Base-by-base conservation (phyloP, 2,888 invertebrate genomes). In the Ischnus inquisitorius region DNA sequence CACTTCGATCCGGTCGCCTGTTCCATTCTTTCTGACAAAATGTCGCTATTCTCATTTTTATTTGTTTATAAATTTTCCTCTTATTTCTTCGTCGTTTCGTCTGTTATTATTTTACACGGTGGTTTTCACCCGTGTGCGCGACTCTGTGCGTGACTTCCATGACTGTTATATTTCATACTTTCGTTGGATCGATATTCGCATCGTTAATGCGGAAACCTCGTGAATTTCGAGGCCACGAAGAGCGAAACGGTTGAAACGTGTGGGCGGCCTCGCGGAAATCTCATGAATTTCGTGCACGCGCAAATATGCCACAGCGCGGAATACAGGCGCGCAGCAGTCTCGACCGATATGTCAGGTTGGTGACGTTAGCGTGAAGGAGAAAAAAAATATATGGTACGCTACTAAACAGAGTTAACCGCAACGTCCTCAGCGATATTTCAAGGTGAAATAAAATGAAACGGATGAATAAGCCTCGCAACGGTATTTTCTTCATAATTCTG, bases 171-270 rank as follows among this genome's bases (percentile, higher is more conserved):
- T 79, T 78, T 74, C 74, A 54, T 78, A 62, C 62, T 57, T 77
- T 68, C 41, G 79, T 65, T 41, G 68, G 83, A 83, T 86, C 86
- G 71, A 86, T 86, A 85, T 80, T 78, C 69, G 80, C 85, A 75
- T 74, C 78, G 86, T 86, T 85, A 34, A 85, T 84, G 82, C 72
- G 69, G 62, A 78, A 80, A 71, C 78, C 51, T 68, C 78, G 80
- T 78, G 77, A 79, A 79, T 65, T 85, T 85, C 77, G 85, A 77
- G 72, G 82, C 84, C 72, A 51, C 51, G 48, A 79, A 25, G 46
- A 46, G 76, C 62, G 65, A 64, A 71, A 51, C 71, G 19, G 78
- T 46, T 41, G 67, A 28, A 60, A 51, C 76, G 71, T 19, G 54
- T 19, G 54, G 46, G 60, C 68, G 69, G 65, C 71, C 72, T 71